Evolutionary conservation across 2,797 vertebrate species (phyloP).

Genomic region (Saxicola maurus): DNA sequence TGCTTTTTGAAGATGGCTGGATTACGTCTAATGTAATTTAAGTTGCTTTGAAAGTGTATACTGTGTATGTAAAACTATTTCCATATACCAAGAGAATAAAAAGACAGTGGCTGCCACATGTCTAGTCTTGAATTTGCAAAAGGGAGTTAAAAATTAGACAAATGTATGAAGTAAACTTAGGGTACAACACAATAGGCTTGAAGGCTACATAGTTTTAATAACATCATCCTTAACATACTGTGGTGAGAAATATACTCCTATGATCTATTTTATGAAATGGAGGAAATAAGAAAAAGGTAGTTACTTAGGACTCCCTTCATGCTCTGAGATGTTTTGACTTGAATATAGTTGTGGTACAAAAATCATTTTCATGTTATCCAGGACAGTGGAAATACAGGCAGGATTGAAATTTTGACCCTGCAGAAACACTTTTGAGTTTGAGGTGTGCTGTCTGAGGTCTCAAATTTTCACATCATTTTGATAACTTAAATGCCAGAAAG

Average conservation of each 20-base stretch:
- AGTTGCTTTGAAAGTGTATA: neutral
- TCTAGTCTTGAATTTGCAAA: slow-evolving; percentile 19
- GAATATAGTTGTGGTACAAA: neutral
- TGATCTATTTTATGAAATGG: slow-evolving; percentile 55
- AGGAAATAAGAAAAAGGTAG: slow-evolving; percentile 57
- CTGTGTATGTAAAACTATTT: neutral
- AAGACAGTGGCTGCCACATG: neutral
- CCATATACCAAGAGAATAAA: neutral
- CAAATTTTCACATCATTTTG: slow-evolving; percentile 52
- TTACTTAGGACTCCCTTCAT: neutral
- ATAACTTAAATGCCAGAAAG: slow-evolving; percentile 62
- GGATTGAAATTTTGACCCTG: neutral
- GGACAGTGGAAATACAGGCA: neutral
- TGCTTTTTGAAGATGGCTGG: neutral
- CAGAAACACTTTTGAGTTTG: slow-evolving; percentile 8
- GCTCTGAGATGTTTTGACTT: neutral
- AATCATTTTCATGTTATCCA: neutral
- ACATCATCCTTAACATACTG: neutral
- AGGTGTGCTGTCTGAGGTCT: slow-evolving; percentile 6
- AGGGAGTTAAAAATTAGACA: neutral
- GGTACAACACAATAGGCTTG: neutral
- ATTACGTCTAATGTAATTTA: neutral
- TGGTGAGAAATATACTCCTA: neutral
- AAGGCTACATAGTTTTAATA: neutral
- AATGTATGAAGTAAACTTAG: neutral